Evolutionary conservation across 2,797 vertebrate genomes (phyloP).

Genomic region (Centropyge bicolor): DNA sequence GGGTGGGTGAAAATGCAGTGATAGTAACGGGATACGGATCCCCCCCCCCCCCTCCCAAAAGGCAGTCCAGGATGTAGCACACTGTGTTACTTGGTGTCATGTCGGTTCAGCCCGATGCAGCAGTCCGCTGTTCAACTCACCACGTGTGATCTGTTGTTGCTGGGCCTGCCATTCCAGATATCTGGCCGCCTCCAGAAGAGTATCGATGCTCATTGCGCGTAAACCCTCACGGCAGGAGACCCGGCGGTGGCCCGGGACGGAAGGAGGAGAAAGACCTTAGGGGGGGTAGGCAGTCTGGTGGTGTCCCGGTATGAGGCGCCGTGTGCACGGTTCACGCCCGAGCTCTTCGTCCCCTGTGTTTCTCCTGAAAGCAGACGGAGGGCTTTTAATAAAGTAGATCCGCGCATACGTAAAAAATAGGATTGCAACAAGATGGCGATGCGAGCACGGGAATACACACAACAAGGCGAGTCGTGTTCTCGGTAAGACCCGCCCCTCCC

Average conservation of each 20-base stretch:
- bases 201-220: constrained; percentile 97
- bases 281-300: constrained; percentile 56
- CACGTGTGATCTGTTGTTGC: constrained; percentile 96
- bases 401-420: constrained; percentile 87
- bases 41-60: background rate
- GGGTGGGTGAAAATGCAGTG: constrained; percentile 49
- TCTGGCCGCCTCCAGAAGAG: constrained; percentile 95
- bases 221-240: constrained; percentile 72
- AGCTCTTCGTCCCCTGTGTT: constrained; percentile 36
- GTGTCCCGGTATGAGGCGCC: constrained; percentile 66
- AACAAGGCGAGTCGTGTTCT: constrained; percentile 93
- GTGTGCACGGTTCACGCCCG: constrained; percentile 58
- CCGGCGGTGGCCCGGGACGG: constrained; percentile 80
- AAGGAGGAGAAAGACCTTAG: constrained; percentile 68
- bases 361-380: constrained; percentile 35
- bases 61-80: background rate
- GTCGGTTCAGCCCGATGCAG: constrained; percentile 14
- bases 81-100: constrained; percentile 1
- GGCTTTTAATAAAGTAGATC: constrained; percentile 80
- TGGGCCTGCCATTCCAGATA: constrained; percentile 98
- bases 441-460: constrained; percentile 95
- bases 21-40: constrained; percentile 27
- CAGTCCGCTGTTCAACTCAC: constrained; percentile 83
- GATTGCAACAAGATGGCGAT: constrained; percentile 99
- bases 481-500: constrained; percentile 78